Percentiles rank a stretch among this genome's conserved stretches.
Conservation (phyloP, 2,888 invertebrate genomes). For the Flabesymbios commensalis region DNA sequence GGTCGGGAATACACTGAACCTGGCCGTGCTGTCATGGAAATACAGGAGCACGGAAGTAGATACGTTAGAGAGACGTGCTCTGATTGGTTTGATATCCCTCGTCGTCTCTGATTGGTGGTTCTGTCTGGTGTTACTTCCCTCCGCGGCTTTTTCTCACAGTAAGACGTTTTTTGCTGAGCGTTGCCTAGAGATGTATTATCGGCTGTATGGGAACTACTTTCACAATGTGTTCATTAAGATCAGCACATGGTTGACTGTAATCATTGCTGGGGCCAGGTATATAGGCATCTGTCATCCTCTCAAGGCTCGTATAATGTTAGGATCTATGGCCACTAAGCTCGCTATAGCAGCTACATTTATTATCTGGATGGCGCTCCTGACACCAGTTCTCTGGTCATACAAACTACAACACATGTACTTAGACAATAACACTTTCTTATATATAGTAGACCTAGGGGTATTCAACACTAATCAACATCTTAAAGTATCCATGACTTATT, state of each 20-base stretch:
- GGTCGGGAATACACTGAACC: slow-evolving; percentile 51
- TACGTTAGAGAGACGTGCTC: slow-evolving; percentile 56
- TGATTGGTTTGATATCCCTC: slow-evolving; percentile 53
- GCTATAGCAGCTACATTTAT: slow-evolving; percentile 38
- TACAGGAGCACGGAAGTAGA: slow-evolving; percentile 47
- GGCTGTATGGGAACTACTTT: slow-evolving; percentile 45
- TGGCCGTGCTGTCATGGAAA: slow-evolving; percentile 49
- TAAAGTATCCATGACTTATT: no score
- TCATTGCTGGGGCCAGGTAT: slow-evolving; percentile 56
- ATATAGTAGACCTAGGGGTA: no score
- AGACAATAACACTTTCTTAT: background rate
- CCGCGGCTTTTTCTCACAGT: slow-evolving; percentile 39
- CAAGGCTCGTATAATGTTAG: slow-evolving; percentile 51
- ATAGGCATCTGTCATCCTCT: slow-evolving; percentile 58
- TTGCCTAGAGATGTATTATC: slow-evolving; percentile 42
- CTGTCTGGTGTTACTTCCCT: slow-evolving; percentile 52
- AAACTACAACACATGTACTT: background rate
- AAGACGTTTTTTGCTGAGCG: slow-evolving; percentile 19
- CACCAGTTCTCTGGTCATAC: slow-evolving; percentile 23
- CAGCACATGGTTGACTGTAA: slow-evolving; percentile 58
- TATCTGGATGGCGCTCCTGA: slow-evolving; percentile 18
- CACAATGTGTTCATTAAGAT: slow-evolving; percentile 57
- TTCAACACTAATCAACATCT: no score
- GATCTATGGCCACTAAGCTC: slow-evolving; percentile 39
- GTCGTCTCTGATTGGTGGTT: slow-evolving; percentile 57